phyloP scores from a whole-genome alignment of 2,888 invertebrate genomes.

The Perizoma affinitatum region DNA sequence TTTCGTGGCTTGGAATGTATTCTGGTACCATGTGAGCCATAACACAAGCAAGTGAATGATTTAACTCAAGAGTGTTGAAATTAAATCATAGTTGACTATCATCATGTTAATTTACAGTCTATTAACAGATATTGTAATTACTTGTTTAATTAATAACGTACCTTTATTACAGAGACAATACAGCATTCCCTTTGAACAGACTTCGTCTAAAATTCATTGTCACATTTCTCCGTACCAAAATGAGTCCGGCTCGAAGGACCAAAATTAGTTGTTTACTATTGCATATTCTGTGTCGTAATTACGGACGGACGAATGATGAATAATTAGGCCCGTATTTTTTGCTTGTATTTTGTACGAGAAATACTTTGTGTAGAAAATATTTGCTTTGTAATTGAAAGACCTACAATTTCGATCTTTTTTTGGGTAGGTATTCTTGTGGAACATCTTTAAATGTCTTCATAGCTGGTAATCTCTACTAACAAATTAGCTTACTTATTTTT shows the following conservation, averaged over 20 bases:
- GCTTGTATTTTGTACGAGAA: slow-evolving; percentile 22
- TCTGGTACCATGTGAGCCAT: too few species aligned
- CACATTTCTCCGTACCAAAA: slow-evolving; percentile 14
- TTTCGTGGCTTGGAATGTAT: too few species aligned
- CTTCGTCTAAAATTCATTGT: slow-evolving; percentile 16
- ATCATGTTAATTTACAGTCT: too few species aligned
- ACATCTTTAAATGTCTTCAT: slow-evolving; percentile 6
- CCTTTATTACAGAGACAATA: slow-evolving; percentile 17
- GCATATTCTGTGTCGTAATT: slow-evolving; percentile 27
- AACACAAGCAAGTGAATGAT: too few species aligned
- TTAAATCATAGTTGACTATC: too few species aligned
- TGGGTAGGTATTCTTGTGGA: neutral
- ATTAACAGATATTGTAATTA: too few species aligned
- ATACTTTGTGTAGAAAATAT: slow-evolving; percentile 13
- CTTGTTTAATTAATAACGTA: too few species aligned
- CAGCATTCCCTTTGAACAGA: slow-evolving; percentile 5
- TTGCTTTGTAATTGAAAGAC: slow-evolving; percentile 12
- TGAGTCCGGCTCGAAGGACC: slow-evolving; percentile 17
- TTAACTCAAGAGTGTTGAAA: too few species aligned
- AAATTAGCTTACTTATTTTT: neutral
- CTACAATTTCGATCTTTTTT: slow-evolving; percentile 11
- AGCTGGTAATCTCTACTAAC: neutral
- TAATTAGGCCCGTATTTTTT: slow-evolving; percentile 26
- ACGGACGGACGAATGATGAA: slow-evolving; percentile 31
- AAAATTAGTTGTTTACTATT: slow-evolving; percentile 26